Percentiles rank a stretch among this genome's conserved stretches.
Evolutionary conservation across 2,113 vertebrate species (phyloP).

Genomic region (Microcebus ravelobensis): DNA sequence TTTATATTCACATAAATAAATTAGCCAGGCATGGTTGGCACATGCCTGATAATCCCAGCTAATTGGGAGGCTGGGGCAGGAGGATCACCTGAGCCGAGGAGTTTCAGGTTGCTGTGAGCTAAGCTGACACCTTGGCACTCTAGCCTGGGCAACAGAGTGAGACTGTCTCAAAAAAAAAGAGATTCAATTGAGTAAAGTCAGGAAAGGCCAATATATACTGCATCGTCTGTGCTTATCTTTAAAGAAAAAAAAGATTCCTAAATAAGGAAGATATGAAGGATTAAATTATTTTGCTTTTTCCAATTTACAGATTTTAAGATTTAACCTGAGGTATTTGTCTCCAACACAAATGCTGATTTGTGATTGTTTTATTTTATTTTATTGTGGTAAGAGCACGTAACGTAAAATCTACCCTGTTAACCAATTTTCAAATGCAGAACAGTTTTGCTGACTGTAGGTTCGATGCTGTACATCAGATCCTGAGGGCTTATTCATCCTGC

Average conservation of each 20-base stretch:
- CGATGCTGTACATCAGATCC: not conserved
- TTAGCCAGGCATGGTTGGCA: no score
- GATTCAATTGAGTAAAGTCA: not conserved
- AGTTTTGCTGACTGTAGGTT: not conserved
- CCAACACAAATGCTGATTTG: not conserved
- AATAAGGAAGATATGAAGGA: not conserved
- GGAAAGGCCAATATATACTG: not conserved
- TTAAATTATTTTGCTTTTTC: slow-evolving; percentile 24
- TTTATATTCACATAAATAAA: no score
- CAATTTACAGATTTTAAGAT: not conserved
- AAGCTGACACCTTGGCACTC: no score
- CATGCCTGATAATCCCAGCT: no score
- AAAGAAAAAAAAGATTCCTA: not conserved
- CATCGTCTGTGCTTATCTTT: not conserved
- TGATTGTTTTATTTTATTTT: not conserved
- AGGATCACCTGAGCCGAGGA: no score
- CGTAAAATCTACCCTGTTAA: not conserved
- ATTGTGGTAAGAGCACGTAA: no score
- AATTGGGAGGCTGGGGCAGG: no score
- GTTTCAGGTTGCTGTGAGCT: no score
- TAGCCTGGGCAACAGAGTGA: no score
- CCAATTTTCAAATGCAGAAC: not conserved
- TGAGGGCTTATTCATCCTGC: not conserved
- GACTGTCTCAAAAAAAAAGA: no score
- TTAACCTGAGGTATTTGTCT: slow-evolving; percentile 49